Conservation (phyloP, 2,888 invertebrate genomes). For the Dicycla oo region DNA sequence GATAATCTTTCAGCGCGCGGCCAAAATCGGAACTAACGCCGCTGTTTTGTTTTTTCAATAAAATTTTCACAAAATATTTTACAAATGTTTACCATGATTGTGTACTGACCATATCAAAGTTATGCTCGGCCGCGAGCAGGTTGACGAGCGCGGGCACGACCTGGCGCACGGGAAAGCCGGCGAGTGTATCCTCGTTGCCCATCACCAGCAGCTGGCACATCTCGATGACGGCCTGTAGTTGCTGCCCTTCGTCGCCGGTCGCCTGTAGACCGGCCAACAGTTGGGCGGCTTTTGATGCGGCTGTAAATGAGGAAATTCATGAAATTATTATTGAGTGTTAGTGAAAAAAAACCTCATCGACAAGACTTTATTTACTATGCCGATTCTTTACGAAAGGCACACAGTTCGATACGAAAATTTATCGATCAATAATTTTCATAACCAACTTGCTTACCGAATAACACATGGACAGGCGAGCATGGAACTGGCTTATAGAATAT, state of each 20-base stretch:
- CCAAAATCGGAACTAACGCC: no score
- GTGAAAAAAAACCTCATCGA: neutral
- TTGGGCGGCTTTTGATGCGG: slow-evolving; percentile 98
- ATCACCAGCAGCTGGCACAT: slow-evolving; percentile 99
- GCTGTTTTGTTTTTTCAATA: no score
- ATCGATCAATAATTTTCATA: no score
- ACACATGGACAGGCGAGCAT: no score
- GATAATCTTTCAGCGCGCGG: no score
- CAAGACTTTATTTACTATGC: neutral
- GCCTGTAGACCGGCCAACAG: slow-evolving; percentile 97
- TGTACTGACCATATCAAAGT: slow-evolving; percentile 96
- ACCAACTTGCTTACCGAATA: no score
- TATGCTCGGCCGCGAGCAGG: slow-evolving; percentile 98
- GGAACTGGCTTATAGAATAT: no score
- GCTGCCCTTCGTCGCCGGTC: slow-evolving; percentile 98
- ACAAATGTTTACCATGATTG: neutral
- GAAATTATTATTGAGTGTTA: neutral
- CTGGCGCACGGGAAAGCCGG: slow-evolving; percentile 99
- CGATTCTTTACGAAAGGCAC: neutral
- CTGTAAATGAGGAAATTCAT: slow-evolving; percentile 75
- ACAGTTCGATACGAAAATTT: no score
- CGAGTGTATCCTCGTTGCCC: slow-evolving; percentile 99
- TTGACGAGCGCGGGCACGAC: slow-evolving; percentile 98
- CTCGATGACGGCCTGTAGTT: slow-evolving; percentile 98
- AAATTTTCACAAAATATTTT: neutral